Evolutionary conservation across 2,888 invertebrate genomes (phyloP).

Genomic region (Agrochola litura): DNA sequence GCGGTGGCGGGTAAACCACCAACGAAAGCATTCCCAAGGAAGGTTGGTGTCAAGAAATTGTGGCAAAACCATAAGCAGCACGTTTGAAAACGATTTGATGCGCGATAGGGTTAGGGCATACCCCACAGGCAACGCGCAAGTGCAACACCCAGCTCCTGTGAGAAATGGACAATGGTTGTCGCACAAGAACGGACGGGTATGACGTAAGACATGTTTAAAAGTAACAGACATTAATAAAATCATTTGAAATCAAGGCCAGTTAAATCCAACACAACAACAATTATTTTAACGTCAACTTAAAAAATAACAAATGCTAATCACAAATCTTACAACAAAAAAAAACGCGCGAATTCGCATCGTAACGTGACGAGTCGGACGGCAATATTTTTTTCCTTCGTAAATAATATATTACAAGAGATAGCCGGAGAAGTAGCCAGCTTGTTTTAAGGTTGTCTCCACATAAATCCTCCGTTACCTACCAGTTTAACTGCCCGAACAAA

Average conservation of each 20-base stretch:
- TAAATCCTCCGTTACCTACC: conserved; percentile 60
- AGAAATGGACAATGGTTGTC: neutral
- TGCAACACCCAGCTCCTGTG: no score
- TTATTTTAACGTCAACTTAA: no score
- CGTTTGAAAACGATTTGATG: no score
- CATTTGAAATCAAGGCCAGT: no score
- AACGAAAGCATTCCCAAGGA: neutral
- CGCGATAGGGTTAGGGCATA: no score
- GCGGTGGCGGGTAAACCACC: neutral
- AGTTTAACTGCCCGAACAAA: conserved; percentile 62
- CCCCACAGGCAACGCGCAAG: no score
- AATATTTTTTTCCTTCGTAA: conserved; percentile 55
- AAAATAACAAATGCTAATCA: neutral
- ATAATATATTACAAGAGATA: conserved; percentile 63
- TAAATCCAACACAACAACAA: no score
- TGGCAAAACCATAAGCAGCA: no score
- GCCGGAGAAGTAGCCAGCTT: conserved; percentile 51
- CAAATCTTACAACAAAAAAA: conserved; percentile 13
- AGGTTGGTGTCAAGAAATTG: neutral
- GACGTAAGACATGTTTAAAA: no score
- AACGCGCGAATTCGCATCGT: conserved; percentile 4
- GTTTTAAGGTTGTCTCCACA: conserved; percentile 63
- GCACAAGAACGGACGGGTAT: no score
- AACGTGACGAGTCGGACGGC: conserved; percentile 18
- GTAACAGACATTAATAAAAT: no score